Conservation (phyloP, 2,888 invertebrate species). For the Drosophila pegasa region DNA sequence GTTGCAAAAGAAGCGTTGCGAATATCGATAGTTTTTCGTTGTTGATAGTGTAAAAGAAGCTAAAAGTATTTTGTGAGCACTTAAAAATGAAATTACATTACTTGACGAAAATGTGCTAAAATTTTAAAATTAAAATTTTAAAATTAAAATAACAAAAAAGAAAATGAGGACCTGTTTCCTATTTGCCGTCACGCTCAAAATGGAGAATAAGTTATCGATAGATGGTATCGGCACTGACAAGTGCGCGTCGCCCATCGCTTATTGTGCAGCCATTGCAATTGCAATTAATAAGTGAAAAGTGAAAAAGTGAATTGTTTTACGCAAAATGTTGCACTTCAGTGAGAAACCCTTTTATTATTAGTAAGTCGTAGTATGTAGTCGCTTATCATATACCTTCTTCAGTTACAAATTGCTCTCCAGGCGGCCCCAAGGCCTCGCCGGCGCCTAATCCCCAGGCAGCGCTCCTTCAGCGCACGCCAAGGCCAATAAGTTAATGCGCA, state of each 20-base stretch:
- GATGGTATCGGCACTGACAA: not conserved
- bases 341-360: too few species aligned
- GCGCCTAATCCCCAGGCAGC: not conserved
- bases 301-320: too few species aligned
- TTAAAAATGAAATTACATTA: not conserved
- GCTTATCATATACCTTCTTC: not conserved
- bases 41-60: not conserved
- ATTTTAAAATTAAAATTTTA: too few species aligned
- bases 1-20: not conserved
- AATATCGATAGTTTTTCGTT: not conserved
- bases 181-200: too few species aligned
- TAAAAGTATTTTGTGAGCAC: not conserved
- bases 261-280: not conserved
- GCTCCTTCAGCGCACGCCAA: not conserved
- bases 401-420: not conserved
- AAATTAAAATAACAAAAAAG: too few species aligned
- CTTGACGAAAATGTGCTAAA: not conserved
- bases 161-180: too few species aligned
- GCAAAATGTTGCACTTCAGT: not conserved
- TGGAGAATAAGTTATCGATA: too few species aligned
- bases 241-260: not conserved
- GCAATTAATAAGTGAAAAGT: too few species aligned
- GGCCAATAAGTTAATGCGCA: conserved; percentile 18
- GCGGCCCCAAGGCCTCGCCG: not conserved
- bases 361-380: not conserved